Conservation (phyloP, 2,797 vertebrate genomes). For the Gadopsis bispinosus region DNA sequence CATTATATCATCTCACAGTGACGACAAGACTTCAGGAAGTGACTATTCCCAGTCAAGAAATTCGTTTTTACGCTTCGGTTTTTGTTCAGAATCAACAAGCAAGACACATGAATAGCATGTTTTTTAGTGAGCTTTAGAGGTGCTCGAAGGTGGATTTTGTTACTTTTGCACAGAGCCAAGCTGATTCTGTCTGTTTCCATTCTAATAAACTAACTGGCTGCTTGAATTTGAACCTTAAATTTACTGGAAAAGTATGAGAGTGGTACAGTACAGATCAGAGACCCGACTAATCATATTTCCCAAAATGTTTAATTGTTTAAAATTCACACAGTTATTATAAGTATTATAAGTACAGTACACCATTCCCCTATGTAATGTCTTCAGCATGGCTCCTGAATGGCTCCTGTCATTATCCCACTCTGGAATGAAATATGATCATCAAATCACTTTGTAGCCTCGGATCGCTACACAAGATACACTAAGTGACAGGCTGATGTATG, state of each 20-base stretch:
- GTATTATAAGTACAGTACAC: not conserved
- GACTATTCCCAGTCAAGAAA: not conserved
- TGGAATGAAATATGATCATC: constrained; percentile 42
- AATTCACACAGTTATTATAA: not conserved
- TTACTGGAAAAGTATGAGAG: not conserved
- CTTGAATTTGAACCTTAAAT: not conserved
- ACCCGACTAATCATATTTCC: not conserved
- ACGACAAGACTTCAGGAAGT: not conserved
- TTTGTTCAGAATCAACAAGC: not conserved
- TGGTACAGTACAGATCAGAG: not conserved
- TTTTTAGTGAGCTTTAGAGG: not conserved
- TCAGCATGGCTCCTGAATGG: not conserved
- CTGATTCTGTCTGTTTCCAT: not conserved
- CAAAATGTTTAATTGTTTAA: not conserved
- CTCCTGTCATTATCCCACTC: not conserved
- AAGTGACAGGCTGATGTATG: constrained; percentile 34
- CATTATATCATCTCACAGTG: not conserved
- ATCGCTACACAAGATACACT: not conserved
- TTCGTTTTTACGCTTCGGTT: not conserved
- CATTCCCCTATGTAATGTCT: not conserved
- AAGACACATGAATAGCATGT: not conserved
- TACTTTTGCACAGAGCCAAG: not conserved
- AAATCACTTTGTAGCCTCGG: constrained; percentile 5
- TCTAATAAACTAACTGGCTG: not conserved
- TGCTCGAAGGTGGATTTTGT: not conserved